Evolutionary conservation across 1,140 invertebrate species (phyloP).

Genomic region (Tribolium madens): DNA sequence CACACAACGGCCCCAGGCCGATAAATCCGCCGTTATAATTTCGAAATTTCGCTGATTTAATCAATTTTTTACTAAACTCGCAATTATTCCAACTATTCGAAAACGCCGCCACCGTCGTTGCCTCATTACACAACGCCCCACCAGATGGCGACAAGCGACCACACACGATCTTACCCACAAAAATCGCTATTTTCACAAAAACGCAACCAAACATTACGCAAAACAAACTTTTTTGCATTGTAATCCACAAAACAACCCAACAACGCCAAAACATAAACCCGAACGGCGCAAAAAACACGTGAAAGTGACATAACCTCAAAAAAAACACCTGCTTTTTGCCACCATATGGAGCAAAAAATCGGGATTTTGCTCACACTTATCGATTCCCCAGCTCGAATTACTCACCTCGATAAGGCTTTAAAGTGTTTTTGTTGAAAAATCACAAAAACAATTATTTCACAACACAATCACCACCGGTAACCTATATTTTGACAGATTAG

Average conservation of each 20-base stretch:
- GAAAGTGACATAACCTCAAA: constrained; percentile 29
- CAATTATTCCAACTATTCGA: not conserved
- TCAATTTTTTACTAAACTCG: constrained; percentile 40
- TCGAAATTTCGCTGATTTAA: constrained; percentile 55
- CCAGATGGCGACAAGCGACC: not conserved
- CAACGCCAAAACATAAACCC: not conserved
- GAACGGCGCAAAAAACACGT: not conserved
- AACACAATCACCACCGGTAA: constrained; percentile 29
- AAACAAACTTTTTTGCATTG: not conserved
- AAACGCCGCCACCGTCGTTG: constrained; percentile 15
- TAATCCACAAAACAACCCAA: too few relatives aligned
- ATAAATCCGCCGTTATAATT: constrained; percentile 43
- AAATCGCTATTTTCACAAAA: not conserved
- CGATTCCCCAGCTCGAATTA: not conserved
- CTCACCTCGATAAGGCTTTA: not conserved
- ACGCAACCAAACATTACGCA: not conserved
- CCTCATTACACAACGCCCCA: not conserved
- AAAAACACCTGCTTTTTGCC: not conserved
- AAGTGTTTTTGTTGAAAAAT: not conserved
- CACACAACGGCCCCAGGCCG: constrained; percentile 57
- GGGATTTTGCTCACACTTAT: not conserved
- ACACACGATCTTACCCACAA: not conserved
- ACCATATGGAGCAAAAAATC: too few relatives aligned
- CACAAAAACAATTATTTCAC: constrained; percentile 5
- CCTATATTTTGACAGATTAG: constrained; percentile 33